Conservation (phyloP, 2,888 invertebrate species). For the Malachius bipustulatus region DNA sequence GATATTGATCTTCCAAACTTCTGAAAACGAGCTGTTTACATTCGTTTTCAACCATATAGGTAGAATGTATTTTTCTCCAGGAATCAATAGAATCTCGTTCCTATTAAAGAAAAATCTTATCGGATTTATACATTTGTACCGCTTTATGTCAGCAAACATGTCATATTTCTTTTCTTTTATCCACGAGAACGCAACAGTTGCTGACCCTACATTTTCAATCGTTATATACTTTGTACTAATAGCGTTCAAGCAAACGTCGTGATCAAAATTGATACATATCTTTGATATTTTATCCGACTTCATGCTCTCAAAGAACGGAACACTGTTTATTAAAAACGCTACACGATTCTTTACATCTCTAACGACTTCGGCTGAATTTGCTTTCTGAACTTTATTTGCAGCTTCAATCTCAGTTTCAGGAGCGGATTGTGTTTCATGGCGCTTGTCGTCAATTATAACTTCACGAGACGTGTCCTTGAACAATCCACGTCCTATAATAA, state of each 20-base stretch:
- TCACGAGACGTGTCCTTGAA: too few relatives aligned
- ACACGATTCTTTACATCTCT: too few relatives aligned
- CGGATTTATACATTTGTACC: constrained; percentile 8
- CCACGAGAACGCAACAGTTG: constrained; percentile 22
- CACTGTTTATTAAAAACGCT: too few relatives aligned
- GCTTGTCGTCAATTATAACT: too few relatives aligned
- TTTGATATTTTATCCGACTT: too few relatives aligned
- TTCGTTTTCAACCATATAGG: constrained; percentile 38
- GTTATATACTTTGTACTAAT: constrained; percentile 16
- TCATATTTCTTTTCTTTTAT: constrained; percentile 30
- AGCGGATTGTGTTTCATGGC: too few relatives aligned
- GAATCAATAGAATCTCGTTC: constrained; percentile 41
- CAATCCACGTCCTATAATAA: neutral
- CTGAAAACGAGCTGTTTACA: constrained; percentile 24
- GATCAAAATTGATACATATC: constrained; percentile 21
- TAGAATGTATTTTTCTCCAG: constrained; percentile 39
- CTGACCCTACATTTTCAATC: constrained; percentile 24
- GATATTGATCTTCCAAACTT: constrained; percentile 41
- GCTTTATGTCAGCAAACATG: constrained; percentile 19
- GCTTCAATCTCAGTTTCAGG: too few relatives aligned
- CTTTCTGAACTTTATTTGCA: too few relatives aligned
- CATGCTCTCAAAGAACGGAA: too few relatives aligned
- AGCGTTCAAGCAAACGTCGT: constrained; percentile 14
- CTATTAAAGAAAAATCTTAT: constrained; percentile 44
- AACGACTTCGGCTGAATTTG: too few relatives aligned